Evolutionary conservation across 2,888 invertebrate genomes (phyloP), one percentile per base, ranked within the genome.

Genomic region (Lepidonotus clava): DNA sequence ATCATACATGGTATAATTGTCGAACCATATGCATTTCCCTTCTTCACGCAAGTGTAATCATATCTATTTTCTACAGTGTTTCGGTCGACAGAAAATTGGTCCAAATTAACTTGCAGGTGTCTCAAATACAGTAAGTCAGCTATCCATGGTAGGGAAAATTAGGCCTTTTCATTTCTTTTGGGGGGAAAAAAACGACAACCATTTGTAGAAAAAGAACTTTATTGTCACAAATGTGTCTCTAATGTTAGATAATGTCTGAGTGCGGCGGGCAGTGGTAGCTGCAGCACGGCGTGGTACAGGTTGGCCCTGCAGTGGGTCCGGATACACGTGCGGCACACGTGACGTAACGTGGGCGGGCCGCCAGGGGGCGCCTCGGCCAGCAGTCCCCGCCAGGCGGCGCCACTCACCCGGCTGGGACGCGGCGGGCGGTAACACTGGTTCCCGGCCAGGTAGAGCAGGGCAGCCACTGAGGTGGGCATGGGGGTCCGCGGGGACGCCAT

Each of bases 401-500:
- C 71, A 56, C 56, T 56, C 4, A 56, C 56, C 34, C 71, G 24
- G 4, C 14, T 18, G 5, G 34, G 34, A 11, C 71, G 71, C 61
- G 28, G 24, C 28, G 6, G n/a, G 61, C 6, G n/a, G 28, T n/a
- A 6, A 24, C 24, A 6, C 11, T 71, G 34, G 6, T n/a, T 14
- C 32, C 32, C 71, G 6, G 71, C 71, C 34, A 71, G 71, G 21
- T 11, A 71, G 4, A 71, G 38, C 34, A 71, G 71, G 5, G 38
- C n/a, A 14, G 71, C 24, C 32, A 71, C 71, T 4, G 71, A 71
- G 4, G 71, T 32, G 21, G 71, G 71, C 71, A 71, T 71, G 71
- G 71, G 71, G 8, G 71, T 32, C 34, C 71, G 24, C 8, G 71
- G 71, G 34, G 71, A 71, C 34, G 6, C 14, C 71, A 71, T 71